Percentiles rank a stretch among this genome's conserved stretches.
Conservation (phyloP, 2,113 vertebrate genomes). For the Ptilorrhoa leucosticta region DNA sequence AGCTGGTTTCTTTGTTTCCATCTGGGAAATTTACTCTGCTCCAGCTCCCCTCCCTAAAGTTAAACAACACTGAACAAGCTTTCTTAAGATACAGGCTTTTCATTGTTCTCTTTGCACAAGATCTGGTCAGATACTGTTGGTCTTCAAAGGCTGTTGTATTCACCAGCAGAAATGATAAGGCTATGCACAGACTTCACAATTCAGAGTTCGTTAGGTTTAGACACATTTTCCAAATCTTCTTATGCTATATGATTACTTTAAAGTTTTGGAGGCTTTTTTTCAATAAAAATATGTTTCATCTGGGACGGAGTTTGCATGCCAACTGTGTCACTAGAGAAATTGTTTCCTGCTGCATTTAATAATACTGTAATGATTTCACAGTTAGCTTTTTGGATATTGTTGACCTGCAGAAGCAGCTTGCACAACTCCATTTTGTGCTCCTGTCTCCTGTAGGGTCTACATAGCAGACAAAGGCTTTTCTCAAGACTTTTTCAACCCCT, state of each 20-base stretch:
- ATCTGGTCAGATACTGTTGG: not conserved
- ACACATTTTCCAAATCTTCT: not conserved
- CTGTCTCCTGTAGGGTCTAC: not conserved
- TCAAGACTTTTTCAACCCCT: not conserved
- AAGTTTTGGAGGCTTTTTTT: not conserved
- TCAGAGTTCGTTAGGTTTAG: not conserved
- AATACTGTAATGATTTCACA: not conserved
- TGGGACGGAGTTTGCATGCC: not conserved
- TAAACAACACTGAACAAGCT: not conserved
- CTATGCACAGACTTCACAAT: not conserved
- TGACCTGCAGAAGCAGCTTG: accelerated
- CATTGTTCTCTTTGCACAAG: not conserved
- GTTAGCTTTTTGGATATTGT: not conserved
- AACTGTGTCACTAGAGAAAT: not conserved
- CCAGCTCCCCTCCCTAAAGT: not conserved
- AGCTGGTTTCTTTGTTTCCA: not conserved
- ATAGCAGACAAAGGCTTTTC: not conserved
- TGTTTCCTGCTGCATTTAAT: not conserved
- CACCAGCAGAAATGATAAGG: not conserved
- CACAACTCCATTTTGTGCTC: not conserved
- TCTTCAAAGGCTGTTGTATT: not conserved
- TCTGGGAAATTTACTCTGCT: not conserved
- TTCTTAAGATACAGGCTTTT: not conserved
- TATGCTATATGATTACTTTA: not conserved
- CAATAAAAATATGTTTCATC: not conserved